Base-by-base conservation (phyloP, 2,797 vertebrate genomes). In the Geotrypetes seraphini region DNA sequence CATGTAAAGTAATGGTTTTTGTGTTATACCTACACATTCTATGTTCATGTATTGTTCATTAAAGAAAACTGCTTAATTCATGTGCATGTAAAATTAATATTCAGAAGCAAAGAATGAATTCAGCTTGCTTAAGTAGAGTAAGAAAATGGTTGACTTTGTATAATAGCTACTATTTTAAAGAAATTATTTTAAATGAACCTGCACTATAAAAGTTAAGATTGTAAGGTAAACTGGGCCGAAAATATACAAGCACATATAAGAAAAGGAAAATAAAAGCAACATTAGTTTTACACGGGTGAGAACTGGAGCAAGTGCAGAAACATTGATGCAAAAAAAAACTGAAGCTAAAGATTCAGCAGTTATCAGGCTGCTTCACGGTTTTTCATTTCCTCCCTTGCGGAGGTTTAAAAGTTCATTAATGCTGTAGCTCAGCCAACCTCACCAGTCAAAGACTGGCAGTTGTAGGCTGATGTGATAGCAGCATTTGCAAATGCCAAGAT, bases 201-300 rank as follows among this genome's bases (percentile, higher is more conserved):
- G n/a, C n/a, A n/a, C n/a, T n/a, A n/a, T n/a, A n/a, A n/a, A n/a
- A n/a, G n/a, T n/a, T n/a, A n/a, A n/a, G n/a, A n/a, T 23, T 13
- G 18, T 9, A 50, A 16, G 39, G 15, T 20, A 43, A 56, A 53
- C 39, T 28, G 22, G 3, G 8, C 22, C 19, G 19, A 33, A 50
- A 54, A 23, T n/a, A n/a, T 15, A 33, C 14, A 47, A 17, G 10
- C 7, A 19, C n/a, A n/a, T n/a, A n/a, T n/a, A n/a, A n/a, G n/a
- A n/a, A 53, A 25, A 22, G 24, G 49, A 21, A 5, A 28, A 10
- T 7, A 22, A 33, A 47, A 26, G 21, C 24, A 42, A 21, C n/a
- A 31, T 39, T 38, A 31, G 36, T 16, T 53, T 46, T 21, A 16
- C 7, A 21, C 0, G 31, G 8, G 33, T 17, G 33, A 12, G 28